These are phyloP conservation scores for Drosophila yooni DNA, from an alignment of 2,888 invertebrate species.

Conservation along the genomic window DNA sequence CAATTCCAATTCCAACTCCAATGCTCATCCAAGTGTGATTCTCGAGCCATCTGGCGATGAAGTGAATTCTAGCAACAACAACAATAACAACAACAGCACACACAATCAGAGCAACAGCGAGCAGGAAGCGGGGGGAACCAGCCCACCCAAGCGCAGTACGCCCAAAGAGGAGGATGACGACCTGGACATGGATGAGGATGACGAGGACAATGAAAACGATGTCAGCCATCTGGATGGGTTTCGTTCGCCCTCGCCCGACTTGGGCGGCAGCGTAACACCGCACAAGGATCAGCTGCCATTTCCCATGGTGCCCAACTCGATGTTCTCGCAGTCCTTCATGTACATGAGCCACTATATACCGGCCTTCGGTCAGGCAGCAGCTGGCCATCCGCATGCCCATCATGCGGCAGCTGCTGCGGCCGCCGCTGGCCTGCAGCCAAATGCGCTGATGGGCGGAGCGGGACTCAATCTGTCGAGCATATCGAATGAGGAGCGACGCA, in stretches of 20 bases:
- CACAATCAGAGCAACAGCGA: slow-evolving; percentile 56
- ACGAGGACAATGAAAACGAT: slow-evolving; percentile 84
- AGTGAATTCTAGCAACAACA: slow-evolving; percentile 50
- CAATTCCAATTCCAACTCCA: slow-evolving; percentile 57
- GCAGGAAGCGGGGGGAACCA: slow-evolving; percentile 42
- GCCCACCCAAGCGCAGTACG: slow-evolving; percentile 71
- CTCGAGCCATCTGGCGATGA: slow-evolving; percentile 35
- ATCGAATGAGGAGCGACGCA: slow-evolving; percentile 94
- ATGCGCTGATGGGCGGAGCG: slow-evolving; percentile 84
- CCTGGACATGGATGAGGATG: slow-evolving; percentile 84
- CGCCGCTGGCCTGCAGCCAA: slow-evolving; percentile 82
- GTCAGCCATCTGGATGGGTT: slow-evolving; percentile 84
- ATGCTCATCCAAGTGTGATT: slow-evolving; percentile 20
- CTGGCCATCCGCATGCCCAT: slow-evolving; percentile 82
- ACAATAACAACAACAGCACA: slow-evolving; percentile 47
- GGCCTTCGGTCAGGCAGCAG: slow-evolving; percentile 86
- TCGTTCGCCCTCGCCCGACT: slow-evolving; percentile 83
- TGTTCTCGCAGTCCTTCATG: slow-evolving; percentile 96
- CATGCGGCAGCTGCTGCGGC: slow-evolving; percentile 85
- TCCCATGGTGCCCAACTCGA: slow-evolving; percentile 93
- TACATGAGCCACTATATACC: slow-evolving; percentile 96
- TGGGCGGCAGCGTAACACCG: slow-evolving; percentile 73
- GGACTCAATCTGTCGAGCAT: slow-evolving; percentile 88
- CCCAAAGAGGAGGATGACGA: slow-evolving; percentile 84
- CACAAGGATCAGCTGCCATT: slow-evolving; percentile 89